Percentiles rank a stretch among this genome's conserved stretches.
phyloP scores from a whole-genome alignment of 1,140 invertebrate species.

The Drosophila littoralis region DNA sequence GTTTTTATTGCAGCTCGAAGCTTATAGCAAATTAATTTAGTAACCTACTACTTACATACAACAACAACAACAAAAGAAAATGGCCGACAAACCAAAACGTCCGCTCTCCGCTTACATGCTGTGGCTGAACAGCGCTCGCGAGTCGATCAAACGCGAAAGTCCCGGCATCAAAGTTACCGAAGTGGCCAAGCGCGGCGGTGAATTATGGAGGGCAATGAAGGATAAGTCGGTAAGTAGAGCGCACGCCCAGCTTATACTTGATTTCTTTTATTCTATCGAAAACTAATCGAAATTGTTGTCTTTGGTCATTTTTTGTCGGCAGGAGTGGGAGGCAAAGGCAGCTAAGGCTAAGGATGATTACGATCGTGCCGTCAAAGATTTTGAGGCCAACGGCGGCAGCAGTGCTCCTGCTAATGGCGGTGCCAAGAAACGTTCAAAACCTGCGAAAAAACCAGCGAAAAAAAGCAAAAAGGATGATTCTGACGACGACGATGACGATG shows the following conservation, averaged over 20 bases:
- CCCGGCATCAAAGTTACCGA: slow-evolving; percentile 93
- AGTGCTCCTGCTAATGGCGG: slow-evolving; percentile 84
- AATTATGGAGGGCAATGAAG: slow-evolving; percentile 92
- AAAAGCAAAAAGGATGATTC: slow-evolving; percentile 85
- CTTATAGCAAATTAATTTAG: slow-evolving; percentile 56
- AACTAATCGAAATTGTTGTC: slow-evolving; percentile 6
- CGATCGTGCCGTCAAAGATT: slow-evolving; percentile 93
- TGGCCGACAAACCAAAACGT: slow-evolving; percentile 94
- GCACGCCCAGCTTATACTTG: too few species aligned
- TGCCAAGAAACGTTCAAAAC: slow-evolving; percentile 82
- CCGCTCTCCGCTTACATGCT: slow-evolving; percentile 94
- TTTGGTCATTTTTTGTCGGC: slow-evolving; percentile 9
- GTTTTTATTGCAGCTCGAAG: slow-evolving; percentile 59
- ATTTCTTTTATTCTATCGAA: too few species aligned
- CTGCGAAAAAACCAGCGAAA: slow-evolving; percentile 84
- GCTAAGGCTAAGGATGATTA: slow-evolving; percentile 94
- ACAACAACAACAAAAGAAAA: slow-evolving; percentile 85
- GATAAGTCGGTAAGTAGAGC: slow-evolving; percentile 90
- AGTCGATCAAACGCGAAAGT: slow-evolving; percentile 91
- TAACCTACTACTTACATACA: slow-evolving; percentile 54
- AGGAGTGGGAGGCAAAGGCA: slow-evolving; percentile 96
- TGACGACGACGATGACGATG: slow-evolving; percentile 82
- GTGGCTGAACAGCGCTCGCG: slow-evolving; percentile 93
- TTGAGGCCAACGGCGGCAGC: slow-evolving; percentile 89
- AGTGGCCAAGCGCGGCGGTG: slow-evolving; percentile 93